These are phyloP conservation scores for Myodes glareolus DNA, from an alignment of 2,113 vertebrate species.

Conservation along the genomic window DNA sequence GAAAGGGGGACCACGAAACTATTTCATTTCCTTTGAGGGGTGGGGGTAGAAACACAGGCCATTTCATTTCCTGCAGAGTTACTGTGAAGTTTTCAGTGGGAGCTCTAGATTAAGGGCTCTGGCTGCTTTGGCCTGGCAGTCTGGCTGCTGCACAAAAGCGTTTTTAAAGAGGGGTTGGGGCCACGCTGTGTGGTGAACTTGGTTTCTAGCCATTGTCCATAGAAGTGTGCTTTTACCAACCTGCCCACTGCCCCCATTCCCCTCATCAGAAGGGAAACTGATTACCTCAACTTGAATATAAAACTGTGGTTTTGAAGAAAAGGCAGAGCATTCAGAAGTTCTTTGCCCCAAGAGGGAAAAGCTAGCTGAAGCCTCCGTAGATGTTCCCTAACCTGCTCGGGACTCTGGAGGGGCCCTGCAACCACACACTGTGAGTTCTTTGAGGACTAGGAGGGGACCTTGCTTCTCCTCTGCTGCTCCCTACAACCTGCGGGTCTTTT, in stretches of 20 bases:
- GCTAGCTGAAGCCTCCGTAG: constrained; percentile 76
- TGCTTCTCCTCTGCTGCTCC: not conserved
- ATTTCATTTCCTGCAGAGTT: not conserved
- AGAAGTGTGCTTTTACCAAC: constrained; percentile 94
- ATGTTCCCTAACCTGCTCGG: constrained; percentile 44
- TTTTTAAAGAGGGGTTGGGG: constrained; percentile 84
- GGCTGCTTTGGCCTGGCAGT: constrained; percentile 41
- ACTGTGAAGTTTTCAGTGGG: not conserved
- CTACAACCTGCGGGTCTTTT: not conserved
- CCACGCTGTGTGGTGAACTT: constrained; percentile 77
- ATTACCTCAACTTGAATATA: constrained; percentile 90
- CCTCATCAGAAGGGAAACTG: constrained; percentile 84
- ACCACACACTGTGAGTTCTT: constrained; percentile 82
- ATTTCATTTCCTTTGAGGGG: not conserved
- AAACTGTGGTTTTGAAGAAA: constrained; percentile 89
- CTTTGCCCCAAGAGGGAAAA: constrained; percentile 82
- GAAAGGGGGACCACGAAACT: not conserved
- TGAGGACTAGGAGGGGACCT: constrained; percentile 81
- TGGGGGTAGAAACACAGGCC: not conserved
- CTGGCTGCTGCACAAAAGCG: constrained; percentile 77
- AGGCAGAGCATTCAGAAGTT: constrained; percentile 70
- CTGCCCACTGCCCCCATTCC: constrained; percentile 85
- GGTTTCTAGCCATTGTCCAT: constrained; percentile 55
- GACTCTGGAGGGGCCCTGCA: constrained; percentile 76
- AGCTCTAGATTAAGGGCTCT: constrained; percentile 40